Evolutionary conservation across 2,888 invertebrate genomes (phyloP).

Genomic region (Drosophila putrida): DNA sequence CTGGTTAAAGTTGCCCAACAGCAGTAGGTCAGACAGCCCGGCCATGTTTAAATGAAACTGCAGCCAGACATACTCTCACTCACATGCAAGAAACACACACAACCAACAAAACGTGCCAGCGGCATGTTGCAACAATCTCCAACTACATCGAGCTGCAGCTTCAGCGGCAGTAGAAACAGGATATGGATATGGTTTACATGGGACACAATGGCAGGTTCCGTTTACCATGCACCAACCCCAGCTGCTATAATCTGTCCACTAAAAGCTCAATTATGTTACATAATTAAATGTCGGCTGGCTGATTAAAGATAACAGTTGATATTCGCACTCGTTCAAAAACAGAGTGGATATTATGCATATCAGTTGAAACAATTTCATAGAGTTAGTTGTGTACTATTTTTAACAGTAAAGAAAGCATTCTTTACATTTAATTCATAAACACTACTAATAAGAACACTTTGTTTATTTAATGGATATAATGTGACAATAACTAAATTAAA

Average conservation of each 20-base stretch:
- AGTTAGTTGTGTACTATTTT: not conserved
- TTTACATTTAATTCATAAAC: not conserved
- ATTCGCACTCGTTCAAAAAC: not conserved
- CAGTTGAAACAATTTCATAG: not conserved
- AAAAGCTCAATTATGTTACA: constrained; percentile 14
- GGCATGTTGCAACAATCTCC: constrained; percentile 22
- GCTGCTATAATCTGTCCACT: constrained; percentile 6
- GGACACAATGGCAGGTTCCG: constrained; percentile 28
- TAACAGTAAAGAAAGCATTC: not conserved
- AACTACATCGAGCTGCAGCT: constrained; percentile 17
- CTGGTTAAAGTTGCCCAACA: constrained; percentile 46
- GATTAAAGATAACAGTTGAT: constrained; percentile 14
- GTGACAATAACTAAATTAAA: not conserved
- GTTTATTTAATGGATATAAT: not conserved
- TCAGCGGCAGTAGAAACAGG: constrained; percentile 16
- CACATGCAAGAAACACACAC: constrained; percentile 4
- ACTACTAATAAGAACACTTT: not conserved
- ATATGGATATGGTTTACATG: constrained; percentile 37
- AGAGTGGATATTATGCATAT: no score
- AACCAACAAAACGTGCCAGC: constrained; percentile 31
- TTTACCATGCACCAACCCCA: constrained; percentile 3
- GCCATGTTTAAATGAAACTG: constrained; percentile 49
- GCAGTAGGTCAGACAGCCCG: constrained; percentile 38
- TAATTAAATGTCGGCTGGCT: constrained; percentile 11
- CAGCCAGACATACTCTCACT: constrained; percentile 26